A percentile compares a stretch with the other conserved stretches of the same genome.
Conservation (phyloP, 2,888 invertebrate species). For the Spodoptera exigua region DNA sequence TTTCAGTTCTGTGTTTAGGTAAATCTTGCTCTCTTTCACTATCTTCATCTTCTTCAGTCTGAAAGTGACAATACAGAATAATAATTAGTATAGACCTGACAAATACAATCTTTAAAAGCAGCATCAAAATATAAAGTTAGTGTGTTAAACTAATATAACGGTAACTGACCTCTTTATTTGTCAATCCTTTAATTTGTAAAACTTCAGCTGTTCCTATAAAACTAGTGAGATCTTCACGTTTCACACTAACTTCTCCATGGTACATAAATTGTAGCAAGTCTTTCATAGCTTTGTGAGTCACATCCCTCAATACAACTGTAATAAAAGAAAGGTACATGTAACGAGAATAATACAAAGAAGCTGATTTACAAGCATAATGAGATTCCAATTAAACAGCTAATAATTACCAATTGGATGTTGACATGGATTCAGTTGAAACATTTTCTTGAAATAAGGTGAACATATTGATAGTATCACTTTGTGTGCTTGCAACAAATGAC, state of each 20-base stretch:
- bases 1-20: constrained; percentile 72
- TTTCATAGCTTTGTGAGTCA: constrained; percentile 92
- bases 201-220: constrained; percentile 93
- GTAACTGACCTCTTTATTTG: constrained; percentile 85
- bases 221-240: constrained; percentile 92
- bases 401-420: constrained; percentile 90
- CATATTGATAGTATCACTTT: constrained; percentile 92
- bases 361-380: constrained; percentile 8
- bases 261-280: constrained; percentile 94
- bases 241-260: constrained; percentile 93
- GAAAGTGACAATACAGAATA: constrained; percentile 33
- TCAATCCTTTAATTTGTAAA: constrained; percentile 93
- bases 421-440: constrained; percentile 91
- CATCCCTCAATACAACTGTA: constrained; percentile 92
- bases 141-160: neutral
- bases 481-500: constrained; percentile 91
- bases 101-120: too few species aligned
- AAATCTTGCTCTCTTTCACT: constrained; percentile 77
- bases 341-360: neutral
- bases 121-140: too few species aligned
- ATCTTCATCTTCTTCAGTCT: constrained; percentile 84
- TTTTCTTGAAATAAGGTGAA: constrained; percentile 92
- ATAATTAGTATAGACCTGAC: neutral
- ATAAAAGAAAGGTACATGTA: constrained; percentile 43
- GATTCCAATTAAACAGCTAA: constrained; percentile 23